These are phyloP conservation scores for Myotis davidii DNA, from an alignment of 2,113 vertebrate species.

Conservation along the genomic window DNA sequence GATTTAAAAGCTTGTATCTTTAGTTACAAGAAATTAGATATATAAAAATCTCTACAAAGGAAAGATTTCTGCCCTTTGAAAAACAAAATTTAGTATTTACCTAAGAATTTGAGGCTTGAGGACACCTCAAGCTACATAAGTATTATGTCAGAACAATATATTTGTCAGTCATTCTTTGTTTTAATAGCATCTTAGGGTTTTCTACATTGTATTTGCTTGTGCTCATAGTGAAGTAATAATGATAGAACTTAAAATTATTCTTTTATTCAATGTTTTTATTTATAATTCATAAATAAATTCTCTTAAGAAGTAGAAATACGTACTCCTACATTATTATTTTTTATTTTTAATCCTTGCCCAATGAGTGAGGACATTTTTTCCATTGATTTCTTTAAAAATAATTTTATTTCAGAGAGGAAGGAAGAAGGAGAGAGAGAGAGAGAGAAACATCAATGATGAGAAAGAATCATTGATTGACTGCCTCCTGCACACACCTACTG, in stretches of 20 bases:
- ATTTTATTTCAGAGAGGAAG: no score
- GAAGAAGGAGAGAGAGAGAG: no score
- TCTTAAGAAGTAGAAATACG: background rate
- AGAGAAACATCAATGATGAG: no score
- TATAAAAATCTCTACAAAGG: background rate
- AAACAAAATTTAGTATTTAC: background rate
- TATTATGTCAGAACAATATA: background rate
- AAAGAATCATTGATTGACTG: no score
- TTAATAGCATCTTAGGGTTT: background rate
- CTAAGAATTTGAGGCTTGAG: background rate
- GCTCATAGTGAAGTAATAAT: background rate
- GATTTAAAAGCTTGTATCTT: background rate
- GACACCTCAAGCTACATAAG: background rate
- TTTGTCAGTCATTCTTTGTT: conserved; percentile 13
- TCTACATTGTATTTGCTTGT: background rate
- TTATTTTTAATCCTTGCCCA: no score
- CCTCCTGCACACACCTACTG: no score
- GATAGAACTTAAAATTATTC: background rate
- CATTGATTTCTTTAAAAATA: no score
- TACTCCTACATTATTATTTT: background rate
- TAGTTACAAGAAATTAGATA: background rate
- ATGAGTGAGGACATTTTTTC: no score
- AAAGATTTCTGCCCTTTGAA: background rate
- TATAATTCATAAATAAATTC: background rate
- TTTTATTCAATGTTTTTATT: background rate